Percentiles rank a stretch among this genome's conserved stretches.
These are phyloP conservation scores for Sinocyclocheilus rhinocerous DNA, from an alignment of 2,113 vertebrate genomes.

Conservation along the genomic window DNA sequence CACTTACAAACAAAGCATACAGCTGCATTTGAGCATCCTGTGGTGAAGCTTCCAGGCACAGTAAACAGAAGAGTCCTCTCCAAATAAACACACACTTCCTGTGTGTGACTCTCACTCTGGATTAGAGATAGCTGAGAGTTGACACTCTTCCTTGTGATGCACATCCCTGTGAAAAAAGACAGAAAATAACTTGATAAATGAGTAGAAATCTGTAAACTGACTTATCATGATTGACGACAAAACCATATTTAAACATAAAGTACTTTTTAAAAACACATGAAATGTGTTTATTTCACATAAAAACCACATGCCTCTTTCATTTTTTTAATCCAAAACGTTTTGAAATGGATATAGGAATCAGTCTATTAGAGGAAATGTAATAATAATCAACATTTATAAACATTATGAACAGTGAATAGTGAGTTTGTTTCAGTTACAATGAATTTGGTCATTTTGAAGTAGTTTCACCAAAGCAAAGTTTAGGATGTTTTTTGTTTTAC, in stretches of 20 bases:
- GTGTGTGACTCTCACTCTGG: slow-evolving; percentile 51
- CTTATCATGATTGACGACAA: not conserved
- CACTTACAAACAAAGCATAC: slow-evolving; percentile 20
- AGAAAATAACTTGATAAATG: not conserved
- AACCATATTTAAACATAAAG: not conserved
- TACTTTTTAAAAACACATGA: not conserved
- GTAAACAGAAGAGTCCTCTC: slow-evolving; percentile 72
- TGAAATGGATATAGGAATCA: not conserved
- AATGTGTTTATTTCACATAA: not conserved
- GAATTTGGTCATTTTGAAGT: slow-evolving; percentile 34
- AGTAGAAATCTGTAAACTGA: not conserved
- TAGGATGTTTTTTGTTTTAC: not conserved
- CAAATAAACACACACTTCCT: slow-evolving; percentile 79
- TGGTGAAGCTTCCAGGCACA: slow-evolving; percentile 53
- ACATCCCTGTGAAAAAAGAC: slow-evolving; percentile 20
- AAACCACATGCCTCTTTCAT: not conserved
- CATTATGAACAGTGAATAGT: not conserved
- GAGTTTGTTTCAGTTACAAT: slow-evolving; percentile 20
- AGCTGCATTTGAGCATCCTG: slow-evolving; percentile 42
- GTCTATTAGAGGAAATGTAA: not conserved
- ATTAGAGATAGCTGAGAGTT: slow-evolving; percentile 53
- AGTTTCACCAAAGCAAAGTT: slow-evolving; percentile 13
- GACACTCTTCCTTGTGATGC: slow-evolving; percentile 12
- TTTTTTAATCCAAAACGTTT: not conserved
- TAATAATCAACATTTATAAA: slow-evolving; percentile 21